Evolutionary conservation across 1,140 invertebrate genomes (phyloP).

Genomic region (Branchinecta lynchi): DNA sequence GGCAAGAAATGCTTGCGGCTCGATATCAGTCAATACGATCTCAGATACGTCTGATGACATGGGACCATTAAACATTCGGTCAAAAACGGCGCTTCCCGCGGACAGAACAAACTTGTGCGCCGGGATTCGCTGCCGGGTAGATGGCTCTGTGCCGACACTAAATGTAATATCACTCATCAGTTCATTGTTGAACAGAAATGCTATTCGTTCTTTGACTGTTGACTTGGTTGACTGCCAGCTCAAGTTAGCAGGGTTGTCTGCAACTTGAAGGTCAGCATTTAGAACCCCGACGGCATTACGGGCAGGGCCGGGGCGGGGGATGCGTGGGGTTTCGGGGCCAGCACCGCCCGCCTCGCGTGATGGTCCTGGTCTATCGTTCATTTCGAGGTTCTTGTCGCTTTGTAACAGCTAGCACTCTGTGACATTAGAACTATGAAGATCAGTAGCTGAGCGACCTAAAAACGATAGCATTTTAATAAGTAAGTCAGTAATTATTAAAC

Average conservation of each 20-base stretch:
- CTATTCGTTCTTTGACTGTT: slow-evolving; percentile 56
- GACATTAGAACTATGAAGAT: too few species aligned
- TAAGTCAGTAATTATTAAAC: too few species aligned
- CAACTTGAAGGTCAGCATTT: neutral
- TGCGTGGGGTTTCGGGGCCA: neutral
- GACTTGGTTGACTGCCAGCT: slow-evolving; percentile 42
- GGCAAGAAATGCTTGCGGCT: slow-evolving; percentile 56
- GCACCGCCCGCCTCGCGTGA: neutral
- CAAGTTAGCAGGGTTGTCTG: neutral
- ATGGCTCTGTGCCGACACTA: slow-evolving; percentile 40
- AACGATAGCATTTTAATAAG: too few species aligned
- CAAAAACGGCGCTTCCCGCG: slow-evolving; percentile 66
- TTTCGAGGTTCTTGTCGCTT: neutral
- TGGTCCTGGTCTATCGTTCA: slow-evolving; percentile 1
- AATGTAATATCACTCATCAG: slow-evolving; percentile 64
- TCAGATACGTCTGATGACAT: slow-evolving; percentile 47
- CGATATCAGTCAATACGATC: slow-evolving; percentile 66
- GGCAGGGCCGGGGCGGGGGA: neutral
- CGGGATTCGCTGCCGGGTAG: slow-evolving; percentile 37
- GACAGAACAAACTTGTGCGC: slow-evolving; percentile 71
- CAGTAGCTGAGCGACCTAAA: too few species aligned
- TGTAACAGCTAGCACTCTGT: too few species aligned
- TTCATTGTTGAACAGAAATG: slow-evolving; percentile 64
- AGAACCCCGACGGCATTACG: neutral
- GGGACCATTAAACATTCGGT: slow-evolving; percentile 71